Percentiles rank a stretch among this genome's conserved stretches.
These are phyloP conservation scores for Pterois miles DNA, from an alignment of 2,797 vertebrate genomes.

Conservation along the genomic window DNA sequence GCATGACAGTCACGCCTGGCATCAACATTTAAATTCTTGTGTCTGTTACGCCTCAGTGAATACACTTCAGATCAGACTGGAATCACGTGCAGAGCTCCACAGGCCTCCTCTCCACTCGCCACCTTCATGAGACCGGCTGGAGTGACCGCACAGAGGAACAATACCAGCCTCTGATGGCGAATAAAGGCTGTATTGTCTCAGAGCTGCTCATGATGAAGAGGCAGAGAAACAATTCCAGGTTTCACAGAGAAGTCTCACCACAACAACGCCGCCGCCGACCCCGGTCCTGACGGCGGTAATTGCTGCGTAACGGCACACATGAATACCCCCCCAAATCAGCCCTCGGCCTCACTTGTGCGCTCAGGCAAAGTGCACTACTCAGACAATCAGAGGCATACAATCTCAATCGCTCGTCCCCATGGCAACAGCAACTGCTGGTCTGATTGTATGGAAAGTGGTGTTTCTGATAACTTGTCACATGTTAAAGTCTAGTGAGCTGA, in stretches of 20 bases:
- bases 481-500: conserved; percentile 32
- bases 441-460: conserved; percentile 68
- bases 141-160: conserved; percentile 44
- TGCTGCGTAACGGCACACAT: conserved; percentile 53
- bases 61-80: conserved; percentile 32
- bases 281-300: conserved; percentile 48
- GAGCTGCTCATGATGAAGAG: conserved; percentile 1
- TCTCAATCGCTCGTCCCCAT: conserved; percentile 69
- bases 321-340: conserved; percentile 65
- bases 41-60: conserved; percentile 32
- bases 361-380: conserved; percentile 62
- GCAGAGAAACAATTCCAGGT: conserved; percentile 45
- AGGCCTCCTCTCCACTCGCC: not conserved
- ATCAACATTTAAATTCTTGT: conserved; percentile 45
- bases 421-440: conserved; percentile 69
- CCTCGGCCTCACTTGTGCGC: conserved; percentile 37
- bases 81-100: conserved; percentile 14
- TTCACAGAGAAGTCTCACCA: conserved; percentile 49
- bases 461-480: conserved; percentile 60
- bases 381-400: conserved; percentile 71
- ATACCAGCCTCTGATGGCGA: conserved; percentile 44
- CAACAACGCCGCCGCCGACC: conserved; percentile 26
- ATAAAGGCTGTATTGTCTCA: conserved; percentile 54
- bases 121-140: not conserved
- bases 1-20: conserved; percentile 36